Conservation (phyloP, 1,140 invertebrate species). For the Ostrea edulis region DNA sequence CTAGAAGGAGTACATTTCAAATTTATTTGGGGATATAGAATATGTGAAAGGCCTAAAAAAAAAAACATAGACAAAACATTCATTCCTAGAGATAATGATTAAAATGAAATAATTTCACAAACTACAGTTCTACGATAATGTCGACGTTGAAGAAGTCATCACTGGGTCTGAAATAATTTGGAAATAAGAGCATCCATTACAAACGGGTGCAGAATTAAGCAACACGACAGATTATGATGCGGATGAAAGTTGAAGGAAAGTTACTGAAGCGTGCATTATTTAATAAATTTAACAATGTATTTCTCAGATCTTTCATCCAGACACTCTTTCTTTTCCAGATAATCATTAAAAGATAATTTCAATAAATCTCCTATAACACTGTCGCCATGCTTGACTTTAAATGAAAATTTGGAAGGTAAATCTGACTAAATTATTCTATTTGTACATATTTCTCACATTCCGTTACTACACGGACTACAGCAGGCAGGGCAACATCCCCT, state of each 20-base stretch:
- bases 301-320: constrained; percentile 8
- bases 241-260: neutral
- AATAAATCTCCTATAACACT: constrained; percentile 20
- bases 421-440: neutral
- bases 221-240: neutral
- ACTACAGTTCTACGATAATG: too few species aligned
- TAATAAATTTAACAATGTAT: neutral
- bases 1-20: too few species aligned
- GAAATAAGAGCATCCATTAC: too few species aligned
- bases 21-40: too few species aligned
- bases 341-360: constrained; percentile 30
- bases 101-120: too few species aligned
- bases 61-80: too few species aligned
- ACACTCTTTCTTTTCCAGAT: neutral
- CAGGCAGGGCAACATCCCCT: constrained; percentile 1
- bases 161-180: too few species aligned
- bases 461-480: constrained; percentile 5
- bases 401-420: neutral
- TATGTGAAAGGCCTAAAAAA: too few species aligned
- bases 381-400: constrained; percentile 26
- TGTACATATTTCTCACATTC: constrained; percentile 37
- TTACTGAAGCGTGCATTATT: neutral
- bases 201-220: too few species aligned
- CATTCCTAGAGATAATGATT: too few species aligned
- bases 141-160: too few species aligned